A percentile compares a stretch with the other conserved stretches of the same genome.
phyloP scores from a whole-genome alignment of 2,797 vertebrate genomes.

The Coracias cyanogaster region DNA sequence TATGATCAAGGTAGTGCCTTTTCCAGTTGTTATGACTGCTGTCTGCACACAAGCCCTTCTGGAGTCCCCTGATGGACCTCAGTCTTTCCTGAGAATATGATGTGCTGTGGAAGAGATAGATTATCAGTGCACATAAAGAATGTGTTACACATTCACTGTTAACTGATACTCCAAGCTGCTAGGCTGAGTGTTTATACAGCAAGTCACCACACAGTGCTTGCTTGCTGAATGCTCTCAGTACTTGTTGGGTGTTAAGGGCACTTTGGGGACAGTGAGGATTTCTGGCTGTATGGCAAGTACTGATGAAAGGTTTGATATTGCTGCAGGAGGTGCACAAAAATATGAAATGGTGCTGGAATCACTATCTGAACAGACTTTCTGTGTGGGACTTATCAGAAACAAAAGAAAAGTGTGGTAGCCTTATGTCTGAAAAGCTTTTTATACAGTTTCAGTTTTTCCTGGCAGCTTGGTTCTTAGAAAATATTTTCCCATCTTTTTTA shows the following conservation, averaged over 20 bases:
- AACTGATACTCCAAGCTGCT: not conserved
- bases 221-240: not conserved
- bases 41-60: not conserved
- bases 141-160: not conserved
- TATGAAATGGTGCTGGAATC: not conserved
- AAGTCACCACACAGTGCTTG: not conserved
- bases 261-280: not conserved
- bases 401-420: not conserved
- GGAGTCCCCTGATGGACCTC: not conserved
- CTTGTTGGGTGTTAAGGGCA: not conserved
- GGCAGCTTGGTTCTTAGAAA: not conserved
- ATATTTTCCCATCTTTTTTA: conserved; percentile 22
- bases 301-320: not conserved
- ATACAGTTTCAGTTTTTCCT: not conserved
- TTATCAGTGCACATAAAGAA: not conserved
- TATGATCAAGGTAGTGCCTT: not conserved
- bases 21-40: not conserved
- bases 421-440: not conserved
- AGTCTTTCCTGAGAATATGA: not conserved
- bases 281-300: not conserved
- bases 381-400: not conserved
- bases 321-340: not conserved
- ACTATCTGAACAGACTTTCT: not conserved
- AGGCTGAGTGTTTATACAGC: not conserved
- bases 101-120: not conserved